Percentiles rank a stretch among this genome's conserved stretches.
These are phyloP conservation scores for Falco concolor DNA, from an alignment of 2,797 vertebrate species.

Conservation along the genomic window DNA sequence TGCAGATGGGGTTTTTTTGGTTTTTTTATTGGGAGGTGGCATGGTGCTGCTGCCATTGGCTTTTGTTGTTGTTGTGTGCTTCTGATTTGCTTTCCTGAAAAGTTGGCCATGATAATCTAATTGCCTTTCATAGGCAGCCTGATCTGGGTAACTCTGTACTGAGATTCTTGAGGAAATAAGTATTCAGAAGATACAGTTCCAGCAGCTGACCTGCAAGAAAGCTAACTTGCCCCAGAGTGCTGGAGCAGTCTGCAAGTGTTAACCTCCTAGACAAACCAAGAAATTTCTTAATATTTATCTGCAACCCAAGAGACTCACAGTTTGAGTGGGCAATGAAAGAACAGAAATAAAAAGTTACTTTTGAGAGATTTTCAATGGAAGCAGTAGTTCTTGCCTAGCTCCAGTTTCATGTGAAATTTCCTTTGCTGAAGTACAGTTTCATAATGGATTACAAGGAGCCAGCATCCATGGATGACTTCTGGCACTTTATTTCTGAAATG, in stretches of 20 bases:
- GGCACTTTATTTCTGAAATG: background rate
- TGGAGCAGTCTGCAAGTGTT: background rate
- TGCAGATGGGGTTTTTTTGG: background rate
- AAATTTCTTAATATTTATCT: background rate
- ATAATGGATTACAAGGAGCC: background rate
- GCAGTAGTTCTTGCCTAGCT: background rate
- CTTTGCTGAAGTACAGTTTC: background rate
- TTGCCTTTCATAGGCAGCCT: background rate
- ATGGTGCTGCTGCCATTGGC: no score
- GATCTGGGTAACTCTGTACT: background rate
- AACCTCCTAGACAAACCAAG: background rate
- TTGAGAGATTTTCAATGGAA: background rate
- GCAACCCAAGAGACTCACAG: background rate
- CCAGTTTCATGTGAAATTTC: background rate
- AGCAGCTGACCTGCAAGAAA: background rate
- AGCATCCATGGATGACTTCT: background rate
- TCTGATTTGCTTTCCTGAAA: background rate
- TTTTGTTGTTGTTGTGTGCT: background rate
- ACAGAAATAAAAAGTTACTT: background rate
- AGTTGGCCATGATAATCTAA: background rate
- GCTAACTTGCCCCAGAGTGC: background rate
- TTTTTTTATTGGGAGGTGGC: background rate
- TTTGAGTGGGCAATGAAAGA: background rate
- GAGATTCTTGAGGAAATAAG: background rate
- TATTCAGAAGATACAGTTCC: background rate